Evolutionary conservation across 2,888 invertebrate genomes (phyloP).

Genomic region (Diadegma fenestrale): DNA sequence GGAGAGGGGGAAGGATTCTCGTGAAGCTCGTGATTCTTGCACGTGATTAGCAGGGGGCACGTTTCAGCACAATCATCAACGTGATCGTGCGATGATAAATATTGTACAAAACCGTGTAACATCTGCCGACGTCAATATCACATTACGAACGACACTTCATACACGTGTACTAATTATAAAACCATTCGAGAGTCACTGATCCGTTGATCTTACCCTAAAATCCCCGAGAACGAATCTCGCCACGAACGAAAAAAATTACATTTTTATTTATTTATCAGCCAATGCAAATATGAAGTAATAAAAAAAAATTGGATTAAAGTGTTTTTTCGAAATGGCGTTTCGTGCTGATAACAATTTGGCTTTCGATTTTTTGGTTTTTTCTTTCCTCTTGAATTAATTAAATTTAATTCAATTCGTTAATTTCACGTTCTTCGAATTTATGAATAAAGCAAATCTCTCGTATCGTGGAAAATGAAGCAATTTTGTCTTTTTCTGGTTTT

Average conservation of each 20-base stretch:
- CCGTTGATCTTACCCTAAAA: conserved; percentile 18
- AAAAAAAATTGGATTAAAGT: not conserved
- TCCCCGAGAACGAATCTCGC: not conserved
- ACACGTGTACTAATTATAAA: conserved; percentile 14
- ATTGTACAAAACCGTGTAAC: conserved; percentile 43
- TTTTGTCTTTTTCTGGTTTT: not conserved
- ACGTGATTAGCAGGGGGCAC: conserved; percentile 56
- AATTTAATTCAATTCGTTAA: not conserved
- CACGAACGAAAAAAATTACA: not conserved
- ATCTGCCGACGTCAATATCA: conserved; percentile 25
- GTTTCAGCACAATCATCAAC: conserved; percentile 56
- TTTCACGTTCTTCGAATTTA: not conserved
- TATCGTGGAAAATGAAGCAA: not conserved
- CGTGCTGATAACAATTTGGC: not conserved
- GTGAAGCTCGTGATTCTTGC: conserved; percentile 35
- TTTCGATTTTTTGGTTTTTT: not conserved
- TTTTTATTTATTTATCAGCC: not conserved
- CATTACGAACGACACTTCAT: not conserved
- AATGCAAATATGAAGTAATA: not conserved
- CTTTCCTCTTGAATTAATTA: not conserved
- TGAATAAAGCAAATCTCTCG: not conserved
- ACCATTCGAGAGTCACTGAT: not conserved
- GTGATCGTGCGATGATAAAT: conserved; percentile 62
- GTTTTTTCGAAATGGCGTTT: not conserved
- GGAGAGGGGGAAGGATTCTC: not conserved